Percentiles rank a stretch among this genome's conserved stretches.
These are phyloP conservation scores for Axis porcinus DNA, from an alignment of 2,113 vertebrate species.

Conservation along the genomic window DNA sequence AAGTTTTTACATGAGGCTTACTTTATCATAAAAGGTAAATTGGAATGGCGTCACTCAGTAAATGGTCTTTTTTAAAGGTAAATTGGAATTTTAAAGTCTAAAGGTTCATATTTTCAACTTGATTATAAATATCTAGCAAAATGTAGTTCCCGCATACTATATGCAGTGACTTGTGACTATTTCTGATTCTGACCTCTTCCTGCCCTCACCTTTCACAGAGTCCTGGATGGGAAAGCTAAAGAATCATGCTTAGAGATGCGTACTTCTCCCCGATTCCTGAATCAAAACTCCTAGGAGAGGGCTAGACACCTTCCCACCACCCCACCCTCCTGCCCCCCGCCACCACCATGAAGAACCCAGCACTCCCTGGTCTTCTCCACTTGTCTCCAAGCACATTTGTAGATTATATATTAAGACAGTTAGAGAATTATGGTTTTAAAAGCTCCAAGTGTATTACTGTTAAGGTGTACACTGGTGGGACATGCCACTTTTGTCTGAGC, in stretches of 20 bases:
- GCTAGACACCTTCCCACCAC: neutral
- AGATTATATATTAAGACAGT: neutral
- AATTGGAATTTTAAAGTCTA: neutral
- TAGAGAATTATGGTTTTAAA: neutral
- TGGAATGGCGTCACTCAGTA: neutral
- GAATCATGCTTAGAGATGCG: neutral
- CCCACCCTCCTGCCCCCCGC: accelerated
- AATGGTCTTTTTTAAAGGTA: neutral
- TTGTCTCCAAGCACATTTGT: neutral
- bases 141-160: neutral
- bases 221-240: neutral
- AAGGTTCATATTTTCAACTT: neutral
- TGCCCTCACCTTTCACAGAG: neutral
- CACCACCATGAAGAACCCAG: neutral
- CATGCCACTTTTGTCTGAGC: neutral
- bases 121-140: neutral
- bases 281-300: neutral
- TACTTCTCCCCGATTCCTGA: neutral
- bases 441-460: neutral
- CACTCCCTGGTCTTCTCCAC: neutral
- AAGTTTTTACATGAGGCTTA: constrained; percentile 62
- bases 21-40: neutral
- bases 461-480: too few species aligned
- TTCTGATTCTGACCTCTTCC: neutral
- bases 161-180: neutral